Evolutionary conservation across 2,113 vertebrate genomes (phyloP).

Genomic region (Corythaeola cristata): DNA sequence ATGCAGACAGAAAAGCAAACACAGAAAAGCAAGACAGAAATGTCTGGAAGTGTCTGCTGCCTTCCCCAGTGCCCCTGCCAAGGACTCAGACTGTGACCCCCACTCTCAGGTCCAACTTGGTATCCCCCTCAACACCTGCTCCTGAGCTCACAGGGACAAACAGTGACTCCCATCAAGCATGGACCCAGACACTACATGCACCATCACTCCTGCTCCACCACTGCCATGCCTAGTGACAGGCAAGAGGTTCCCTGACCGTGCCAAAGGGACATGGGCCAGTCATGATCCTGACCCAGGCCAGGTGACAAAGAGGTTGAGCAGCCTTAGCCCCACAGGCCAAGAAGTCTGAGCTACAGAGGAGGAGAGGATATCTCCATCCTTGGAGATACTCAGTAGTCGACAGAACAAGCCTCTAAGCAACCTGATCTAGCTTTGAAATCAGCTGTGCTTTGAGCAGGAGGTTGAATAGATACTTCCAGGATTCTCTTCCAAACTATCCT

Average conservation of each 20-base stretch:
- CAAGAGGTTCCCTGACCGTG: fast-evolving
- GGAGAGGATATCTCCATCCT: background rate
- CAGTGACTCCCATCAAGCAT: background rate
- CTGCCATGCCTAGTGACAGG: background rate
- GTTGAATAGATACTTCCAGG: background rate
- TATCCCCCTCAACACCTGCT: background rate
- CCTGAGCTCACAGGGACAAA: background rate
- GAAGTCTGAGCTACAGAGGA: background rate
- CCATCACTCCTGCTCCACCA: background rate
- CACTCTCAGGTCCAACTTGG: background rate
- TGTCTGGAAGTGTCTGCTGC: background rate
- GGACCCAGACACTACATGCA: fast-evolving
- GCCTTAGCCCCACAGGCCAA: background rate
- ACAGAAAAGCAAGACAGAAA: background rate
- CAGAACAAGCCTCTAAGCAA: background rate
- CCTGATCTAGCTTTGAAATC: background rate
- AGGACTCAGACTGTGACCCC: too few species aligned
- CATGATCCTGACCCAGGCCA: background rate
- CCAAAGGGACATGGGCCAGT: background rate
- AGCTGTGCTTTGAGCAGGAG: background rate
- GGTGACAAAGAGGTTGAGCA: background rate
- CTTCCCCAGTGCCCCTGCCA: background rate
- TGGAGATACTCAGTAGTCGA: background rate
- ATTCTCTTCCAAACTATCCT: background rate
- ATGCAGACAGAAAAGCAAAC: background rate